phyloP scores from a whole-genome alignment of 2,797 vertebrate genomes.

The Clarias fuscus region DNA sequence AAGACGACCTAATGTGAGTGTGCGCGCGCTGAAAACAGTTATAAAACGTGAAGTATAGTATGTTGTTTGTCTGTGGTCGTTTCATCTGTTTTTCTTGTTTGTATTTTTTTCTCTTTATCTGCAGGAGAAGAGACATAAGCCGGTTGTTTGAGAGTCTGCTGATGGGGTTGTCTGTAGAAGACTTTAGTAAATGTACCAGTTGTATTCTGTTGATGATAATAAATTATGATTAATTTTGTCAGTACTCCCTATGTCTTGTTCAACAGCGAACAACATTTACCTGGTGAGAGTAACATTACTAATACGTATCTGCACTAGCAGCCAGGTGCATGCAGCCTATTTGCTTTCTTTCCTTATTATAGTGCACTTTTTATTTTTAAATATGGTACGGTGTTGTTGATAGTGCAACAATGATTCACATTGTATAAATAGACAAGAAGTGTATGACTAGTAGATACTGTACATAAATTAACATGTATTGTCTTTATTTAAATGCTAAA shows the following conservation, averaged over 20 bases:
- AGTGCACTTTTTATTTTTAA: too few species aligned
- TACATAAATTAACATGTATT: too few species aligned
- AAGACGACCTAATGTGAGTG: slow-evolving; percentile 58
- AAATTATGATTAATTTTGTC: slow-evolving; percentile 17
- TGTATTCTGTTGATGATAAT: background rate
- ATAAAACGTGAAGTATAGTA: background rate
- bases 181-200: background rate
- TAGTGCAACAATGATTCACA: too few species aligned
- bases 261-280: background rate
- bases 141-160: background rate
- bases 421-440: too few species aligned
- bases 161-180: background rate
- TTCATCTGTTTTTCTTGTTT: background rate
- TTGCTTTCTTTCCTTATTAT: too few species aligned
- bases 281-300: background rate
- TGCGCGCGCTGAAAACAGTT: too few species aligned
- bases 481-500: too few species aligned
- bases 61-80: background rate
- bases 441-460: too few species aligned
- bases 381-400: too few species aligned
- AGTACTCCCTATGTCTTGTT: background rate
- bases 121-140: background rate
- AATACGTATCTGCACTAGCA: too few species aligned
- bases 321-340: too few species aligned
- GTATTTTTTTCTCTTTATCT: background rate